Evolutionary conservation across 92 coral and sea anemone genomes (phyloP).

Genomic region (Blastomussa wellsi): DNA sequence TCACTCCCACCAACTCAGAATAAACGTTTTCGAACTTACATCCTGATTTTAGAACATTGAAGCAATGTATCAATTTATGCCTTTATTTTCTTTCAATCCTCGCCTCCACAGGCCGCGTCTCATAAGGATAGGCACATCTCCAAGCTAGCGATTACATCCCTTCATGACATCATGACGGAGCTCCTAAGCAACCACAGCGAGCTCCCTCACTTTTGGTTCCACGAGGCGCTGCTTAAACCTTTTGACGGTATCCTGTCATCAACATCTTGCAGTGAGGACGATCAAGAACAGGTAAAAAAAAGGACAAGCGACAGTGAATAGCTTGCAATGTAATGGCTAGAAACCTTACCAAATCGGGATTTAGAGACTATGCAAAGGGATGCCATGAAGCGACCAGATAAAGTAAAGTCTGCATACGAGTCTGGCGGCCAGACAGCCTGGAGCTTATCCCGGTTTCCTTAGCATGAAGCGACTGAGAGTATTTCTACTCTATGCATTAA

Average conservation of each 20-base stretch:
- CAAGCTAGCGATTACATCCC: conserved; percentile 87
- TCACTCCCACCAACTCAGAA: not conserved
- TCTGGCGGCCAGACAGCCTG: too few species aligned
- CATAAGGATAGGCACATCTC: conserved; percentile 85
- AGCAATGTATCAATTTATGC: not conserved
- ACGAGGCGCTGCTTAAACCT: conserved; percentile 93
- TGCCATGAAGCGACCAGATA: too few species aligned
- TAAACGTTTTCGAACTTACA: too few species aligned
- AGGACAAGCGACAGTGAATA: not conserved
- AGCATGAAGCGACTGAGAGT: too few species aligned
- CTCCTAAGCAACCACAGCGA: conserved; percentile 91
- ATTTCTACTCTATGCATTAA: too few species aligned
- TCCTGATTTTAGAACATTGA: not conserved
- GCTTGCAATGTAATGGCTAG: not conserved
- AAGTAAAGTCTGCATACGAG: too few species aligned
- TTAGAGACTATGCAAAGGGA: too few species aligned
- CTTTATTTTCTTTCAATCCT: not conserved
- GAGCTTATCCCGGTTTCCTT: too few species aligned
- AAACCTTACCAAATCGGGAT: not conserved
- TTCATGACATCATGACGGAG: conserved; percentile 85
- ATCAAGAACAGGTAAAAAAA: conserved; percentile 83
- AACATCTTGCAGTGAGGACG: conserved; percentile 68
- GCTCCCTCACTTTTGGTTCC: conserved; percentile 99
- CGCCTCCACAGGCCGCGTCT: conserved; percentile 74
- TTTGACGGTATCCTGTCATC: conserved; percentile 76